Conservation (phyloP, 2,888 invertebrate genomes). For the Xestoiulus laeticollis region DNA sequence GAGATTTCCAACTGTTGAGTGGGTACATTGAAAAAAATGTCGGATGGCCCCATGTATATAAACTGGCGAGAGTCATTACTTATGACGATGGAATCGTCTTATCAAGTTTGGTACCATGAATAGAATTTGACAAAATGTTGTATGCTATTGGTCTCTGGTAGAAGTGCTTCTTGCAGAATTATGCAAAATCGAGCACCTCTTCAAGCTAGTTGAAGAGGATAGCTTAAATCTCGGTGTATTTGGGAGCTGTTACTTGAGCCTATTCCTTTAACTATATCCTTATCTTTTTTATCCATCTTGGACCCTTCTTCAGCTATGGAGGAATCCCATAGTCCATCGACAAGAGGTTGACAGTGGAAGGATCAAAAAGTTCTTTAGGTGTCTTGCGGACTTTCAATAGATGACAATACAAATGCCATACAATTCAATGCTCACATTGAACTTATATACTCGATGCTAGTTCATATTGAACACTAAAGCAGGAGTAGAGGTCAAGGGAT, state of each 20-base stretch:
- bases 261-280: constrained; percentile 23
- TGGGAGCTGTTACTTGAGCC: constrained; percentile 25
- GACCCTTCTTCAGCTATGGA: constrained; percentile 2
- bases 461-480: constrained; percentile 13
- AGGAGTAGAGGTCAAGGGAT: constrained; percentile 30
- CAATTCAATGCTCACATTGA: constrained; percentile 27
- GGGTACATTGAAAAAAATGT: background rate
- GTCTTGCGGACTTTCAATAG: constrained; percentile 16
- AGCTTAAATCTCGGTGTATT: constrained; percentile 11
- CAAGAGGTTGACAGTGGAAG: constrained; percentile 16
- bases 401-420: constrained; percentile 12
- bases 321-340: constrained; percentile 27
- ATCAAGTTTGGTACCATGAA: background rate
- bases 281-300: constrained; percentile 27
- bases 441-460: constrained; percentile 13
- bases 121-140: background rate
- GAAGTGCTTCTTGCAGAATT: background rate
- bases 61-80: constrained; percentile 31
- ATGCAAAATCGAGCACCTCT: constrained; percentile 34
- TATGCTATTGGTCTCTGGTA: background rate
- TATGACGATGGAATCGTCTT: constrained; percentile 17
- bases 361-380: constrained; percentile 41
- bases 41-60: background rate
- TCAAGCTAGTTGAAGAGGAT: background rate
- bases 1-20: background rate